Conservation (phyloP, 2,797 vertebrate species). For the Synaphobranchus kaupii region DNA sequence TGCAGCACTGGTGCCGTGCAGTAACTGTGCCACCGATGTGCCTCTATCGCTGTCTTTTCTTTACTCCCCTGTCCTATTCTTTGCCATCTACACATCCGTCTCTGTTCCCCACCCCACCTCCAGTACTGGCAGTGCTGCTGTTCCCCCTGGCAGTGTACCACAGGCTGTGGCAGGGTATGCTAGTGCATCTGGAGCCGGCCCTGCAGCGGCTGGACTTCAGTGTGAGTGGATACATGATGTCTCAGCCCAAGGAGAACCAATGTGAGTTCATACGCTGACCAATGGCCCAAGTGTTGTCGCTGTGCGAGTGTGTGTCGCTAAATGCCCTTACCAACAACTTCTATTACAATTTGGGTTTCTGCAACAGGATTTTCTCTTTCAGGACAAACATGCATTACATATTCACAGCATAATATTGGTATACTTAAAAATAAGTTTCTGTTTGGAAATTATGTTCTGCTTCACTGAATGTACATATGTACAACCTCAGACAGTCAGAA, state of each 20-base stretch:
- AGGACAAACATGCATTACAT: not conserved
- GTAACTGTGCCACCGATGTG: not conserved
- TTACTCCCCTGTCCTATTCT: not conserved
- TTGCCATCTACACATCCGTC: not conserved
- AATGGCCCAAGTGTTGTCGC: too few species aligned
- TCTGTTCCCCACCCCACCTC: not conserved
- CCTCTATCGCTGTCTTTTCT: not conserved
- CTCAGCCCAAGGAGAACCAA: constrained; percentile 86
- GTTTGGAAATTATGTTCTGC: not conserved
- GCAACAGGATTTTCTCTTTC: not conserved
- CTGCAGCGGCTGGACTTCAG: constrained; percentile 94
- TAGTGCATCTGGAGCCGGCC: constrained; percentile 81
- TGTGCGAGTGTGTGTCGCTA: not conserved
- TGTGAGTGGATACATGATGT: constrained; percentile 86
- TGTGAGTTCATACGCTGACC: constrained; percentile 71
- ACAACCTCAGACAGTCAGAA: not conserved
- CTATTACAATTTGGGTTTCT: not conserved
- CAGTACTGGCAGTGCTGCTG: constrained; percentile 71
- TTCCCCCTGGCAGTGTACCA: constrained; percentile 79
- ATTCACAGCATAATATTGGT: not conserved
- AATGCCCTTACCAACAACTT: not conserved
- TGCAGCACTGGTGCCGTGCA: not conserved
- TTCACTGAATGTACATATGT: not conserved
- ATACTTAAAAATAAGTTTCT: not conserved
- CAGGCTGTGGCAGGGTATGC: constrained; percentile 78